Evolutionary conservation across 2,113 vertebrate genomes (phyloP).

Genomic region (Corapipo altera): DNA sequence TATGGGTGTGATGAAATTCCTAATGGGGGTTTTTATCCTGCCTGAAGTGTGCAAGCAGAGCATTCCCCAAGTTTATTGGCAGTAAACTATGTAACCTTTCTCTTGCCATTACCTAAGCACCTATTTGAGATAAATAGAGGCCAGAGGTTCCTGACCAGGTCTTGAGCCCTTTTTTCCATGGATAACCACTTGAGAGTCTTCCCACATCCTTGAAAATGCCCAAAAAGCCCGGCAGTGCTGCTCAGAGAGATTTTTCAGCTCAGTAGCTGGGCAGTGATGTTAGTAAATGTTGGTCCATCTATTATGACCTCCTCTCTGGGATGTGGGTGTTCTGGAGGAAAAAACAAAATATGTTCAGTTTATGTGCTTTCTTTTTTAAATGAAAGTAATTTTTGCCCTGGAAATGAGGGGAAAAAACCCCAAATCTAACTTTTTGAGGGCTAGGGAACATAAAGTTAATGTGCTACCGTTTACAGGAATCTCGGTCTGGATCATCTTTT

Average conservation of each 20-base stretch:
- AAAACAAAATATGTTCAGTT: background rate
- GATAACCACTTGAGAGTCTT: slow-evolving; percentile 2
- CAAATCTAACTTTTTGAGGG: slow-evolving; percentile 32
- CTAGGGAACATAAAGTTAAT: slow-evolving; percentile 76
- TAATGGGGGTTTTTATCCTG: slow-evolving; percentile 67
- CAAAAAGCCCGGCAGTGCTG: background rate
- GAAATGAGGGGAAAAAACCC: background rate
- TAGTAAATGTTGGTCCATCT: background rate
- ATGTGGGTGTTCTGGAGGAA: background rate
- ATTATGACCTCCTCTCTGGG: background rate
- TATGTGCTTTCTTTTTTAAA: slow-evolving; percentile 31
- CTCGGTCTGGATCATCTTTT: slow-evolving; percentile 73
- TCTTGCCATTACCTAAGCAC: slow-evolving; percentile 6
- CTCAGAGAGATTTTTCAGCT: slow-evolving; percentile 7
- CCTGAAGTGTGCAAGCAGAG: slow-evolving; percentile 54
- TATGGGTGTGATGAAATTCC: slow-evolving; percentile 73
- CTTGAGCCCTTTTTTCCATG: slow-evolving; percentile 21
- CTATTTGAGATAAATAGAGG: slow-evolving; percentile 55
- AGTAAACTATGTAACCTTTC: slow-evolving; percentile 60
- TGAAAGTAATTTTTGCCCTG: slow-evolving; percentile 22
- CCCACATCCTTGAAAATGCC: background rate
- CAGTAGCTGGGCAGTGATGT: background rate
- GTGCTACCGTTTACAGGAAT: slow-evolving; percentile 69
- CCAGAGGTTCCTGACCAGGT: background rate
- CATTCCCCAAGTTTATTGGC: slow-evolving; percentile 59